phyloP scores from a whole-genome alignment of 2,113 vertebrate species.

The Oreochromis tanganicae region DNA sequence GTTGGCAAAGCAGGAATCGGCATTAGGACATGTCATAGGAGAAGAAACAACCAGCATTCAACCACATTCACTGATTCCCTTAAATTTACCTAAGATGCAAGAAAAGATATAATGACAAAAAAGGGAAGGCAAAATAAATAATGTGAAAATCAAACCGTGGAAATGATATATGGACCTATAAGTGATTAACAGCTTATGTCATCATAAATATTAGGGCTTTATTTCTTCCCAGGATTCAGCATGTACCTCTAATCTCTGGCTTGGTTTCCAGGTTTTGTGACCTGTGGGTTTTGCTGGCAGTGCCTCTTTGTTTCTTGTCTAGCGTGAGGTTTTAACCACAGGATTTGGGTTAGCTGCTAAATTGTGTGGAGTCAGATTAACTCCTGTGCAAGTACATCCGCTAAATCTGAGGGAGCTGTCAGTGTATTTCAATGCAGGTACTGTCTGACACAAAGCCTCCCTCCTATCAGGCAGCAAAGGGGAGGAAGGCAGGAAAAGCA shows the following conservation, averaged over 20 bases:
- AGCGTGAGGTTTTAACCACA: background rate
- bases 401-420: constrained; percentile 30
- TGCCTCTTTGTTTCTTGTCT: constrained; percentile 13
- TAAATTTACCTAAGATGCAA: background rate
- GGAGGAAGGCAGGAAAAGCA: constrained; percentile 5
- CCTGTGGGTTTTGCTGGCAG: constrained; percentile 15
- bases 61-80: background rate
- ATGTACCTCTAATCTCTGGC: constrained; percentile 15
- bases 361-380: constrained; percentile 19
- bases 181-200: background rate
- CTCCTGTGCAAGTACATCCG: constrained; percentile 19
- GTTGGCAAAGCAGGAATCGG: background rate
- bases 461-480: constrained; percentile 8
- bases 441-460: constrained; percentile 36
- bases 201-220: background rate
- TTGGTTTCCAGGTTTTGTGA: constrained; percentile 32
- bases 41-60: constrained; percentile 17
- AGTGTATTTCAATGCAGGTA: constrained; percentile 39
- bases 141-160: background rate
- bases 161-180: background rate
- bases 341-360: constrained; percentile 36
- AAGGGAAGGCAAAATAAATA: background rate
- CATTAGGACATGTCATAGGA: background rate
- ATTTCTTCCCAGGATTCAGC: background rate
- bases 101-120: background rate